A percentile compares a stretch with the other conserved stretches of the same genome.
These are phyloP conservation scores for Troides helena DNA, from an alignment of 2,888 invertebrate species.

Conservation along the genomic window DNA sequence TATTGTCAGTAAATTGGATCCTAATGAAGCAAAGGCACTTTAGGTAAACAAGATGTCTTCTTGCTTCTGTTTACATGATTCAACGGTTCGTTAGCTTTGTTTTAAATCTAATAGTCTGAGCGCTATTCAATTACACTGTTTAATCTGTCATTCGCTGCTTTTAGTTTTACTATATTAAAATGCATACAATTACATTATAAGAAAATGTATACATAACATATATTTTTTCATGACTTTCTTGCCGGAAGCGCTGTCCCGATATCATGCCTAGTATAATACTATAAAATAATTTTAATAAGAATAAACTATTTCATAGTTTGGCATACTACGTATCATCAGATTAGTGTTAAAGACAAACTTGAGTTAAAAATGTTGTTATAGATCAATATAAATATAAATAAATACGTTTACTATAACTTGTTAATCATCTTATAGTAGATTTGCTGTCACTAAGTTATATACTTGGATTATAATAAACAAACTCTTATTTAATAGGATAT, in stretches of 20 bases:
- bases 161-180: background rate
- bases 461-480: background rate
- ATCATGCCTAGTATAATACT: too few species aligned
- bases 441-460: background rate
- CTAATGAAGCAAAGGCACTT: slow-evolving; percentile 80
- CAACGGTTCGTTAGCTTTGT: slow-evolving; percentile 80
- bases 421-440: background rate
- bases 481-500: background rate
- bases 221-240: too few species aligned
- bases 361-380: background rate
- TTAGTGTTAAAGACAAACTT: too few species aligned
- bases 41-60: slow-evolving; percentile 79
- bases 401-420: background rate
- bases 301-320: too few species aligned
- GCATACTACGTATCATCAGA: too few species aligned
- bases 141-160: slow-evolving; percentile 28
- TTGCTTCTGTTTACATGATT: slow-evolving; percentile 78
- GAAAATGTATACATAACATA: background rate
- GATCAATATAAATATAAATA: background rate
- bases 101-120: slow-evolving; percentile 72
- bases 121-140: slow-evolving; percentile 40
- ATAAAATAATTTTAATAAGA: too few species aligned
- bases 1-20: slow-evolving; percentile 79
- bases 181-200: background rate
- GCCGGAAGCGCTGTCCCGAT: too few species aligned